These are phyloP conservation scores for Rhogogaster chlorosoma DNA, from an alignment of 2,888 invertebrate species.

Conservation along the genomic window DNA sequence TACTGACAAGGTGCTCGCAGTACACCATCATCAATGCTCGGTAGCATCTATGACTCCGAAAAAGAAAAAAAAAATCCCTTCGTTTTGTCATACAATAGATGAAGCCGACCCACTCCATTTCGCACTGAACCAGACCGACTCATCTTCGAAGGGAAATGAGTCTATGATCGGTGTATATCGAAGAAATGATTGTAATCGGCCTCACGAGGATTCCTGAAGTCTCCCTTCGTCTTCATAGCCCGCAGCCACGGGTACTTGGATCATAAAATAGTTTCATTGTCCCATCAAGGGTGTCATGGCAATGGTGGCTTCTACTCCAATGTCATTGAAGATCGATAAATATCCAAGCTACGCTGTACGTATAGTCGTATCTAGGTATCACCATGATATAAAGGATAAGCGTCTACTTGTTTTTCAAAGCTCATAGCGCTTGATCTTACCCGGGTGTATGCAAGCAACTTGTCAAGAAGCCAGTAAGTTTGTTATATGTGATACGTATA, in stretches of 20 bases:
- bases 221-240: conserved; percentile 1
- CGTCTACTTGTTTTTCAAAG: not conserved
- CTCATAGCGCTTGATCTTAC: not conserved
- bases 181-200: conserved; percentile 37
- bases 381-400: not conserved
- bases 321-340: conserved; percentile 27
- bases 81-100: not conserved
- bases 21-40: not conserved
- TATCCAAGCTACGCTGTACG: not conserved
- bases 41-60: not conserved
- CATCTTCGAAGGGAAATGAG: not conserved
- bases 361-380: not conserved
- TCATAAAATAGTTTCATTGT: conserved; percentile 50
- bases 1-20: not conserved
- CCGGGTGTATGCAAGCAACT: not conserved
- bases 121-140: not conserved
- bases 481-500: conserved; percentile 9
- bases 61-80: not conserved
- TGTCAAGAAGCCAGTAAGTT: conserved; percentile 35
- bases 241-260: conserved; percentile 20
- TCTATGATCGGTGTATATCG: conserved; percentile 30
- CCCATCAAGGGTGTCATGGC: conserved; percentile 41
- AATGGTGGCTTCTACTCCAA: conserved; percentile 3
- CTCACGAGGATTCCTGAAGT: conserved; percentile 7
- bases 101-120: not conserved